These are phyloP conservation scores for Noctilio leporinus DNA, from an alignment of 2,113 vertebrate genomes.

Conservation along the genomic window DNA sequence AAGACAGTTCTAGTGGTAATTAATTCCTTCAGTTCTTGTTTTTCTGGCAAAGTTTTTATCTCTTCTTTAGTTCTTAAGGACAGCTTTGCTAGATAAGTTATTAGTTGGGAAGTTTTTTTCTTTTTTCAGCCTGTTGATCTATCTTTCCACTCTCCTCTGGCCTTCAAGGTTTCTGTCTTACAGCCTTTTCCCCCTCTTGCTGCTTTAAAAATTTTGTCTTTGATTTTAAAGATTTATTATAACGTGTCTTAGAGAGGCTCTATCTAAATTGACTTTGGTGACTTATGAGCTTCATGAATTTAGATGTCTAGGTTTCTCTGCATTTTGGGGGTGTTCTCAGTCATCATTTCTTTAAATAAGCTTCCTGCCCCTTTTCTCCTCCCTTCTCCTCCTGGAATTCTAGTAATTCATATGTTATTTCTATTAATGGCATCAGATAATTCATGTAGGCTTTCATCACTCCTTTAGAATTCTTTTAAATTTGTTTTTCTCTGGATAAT, in stretches of 20 bases:
- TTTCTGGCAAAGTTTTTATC: background rate
- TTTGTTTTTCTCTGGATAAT: background rate
- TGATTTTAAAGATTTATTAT: background rate
- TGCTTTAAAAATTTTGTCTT: background rate
- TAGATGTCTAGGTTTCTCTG: background rate
- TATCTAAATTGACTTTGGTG: background rate
- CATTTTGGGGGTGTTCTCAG: background rate
- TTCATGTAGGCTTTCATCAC: background rate
- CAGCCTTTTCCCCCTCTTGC: background rate
- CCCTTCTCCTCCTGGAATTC: background rate
- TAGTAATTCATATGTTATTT: background rate
- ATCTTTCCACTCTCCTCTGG: background rate
- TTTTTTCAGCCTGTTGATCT: background rate
- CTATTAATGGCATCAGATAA: background rate
- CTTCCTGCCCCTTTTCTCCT: background rate
- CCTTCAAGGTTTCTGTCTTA: background rate
- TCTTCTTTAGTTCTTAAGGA: background rate
- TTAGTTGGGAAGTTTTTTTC: background rate
- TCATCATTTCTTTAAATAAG: background rate
- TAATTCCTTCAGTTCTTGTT: background rate
- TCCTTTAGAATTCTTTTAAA: background rate
- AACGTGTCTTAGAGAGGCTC: background rate
- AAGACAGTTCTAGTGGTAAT: background rate
- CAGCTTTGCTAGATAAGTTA: background rate
- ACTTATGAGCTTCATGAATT: background rate